Evolutionary conservation across 2,113 vertebrate species (phyloP).

Genomic region (Struthio camelus): DNA sequence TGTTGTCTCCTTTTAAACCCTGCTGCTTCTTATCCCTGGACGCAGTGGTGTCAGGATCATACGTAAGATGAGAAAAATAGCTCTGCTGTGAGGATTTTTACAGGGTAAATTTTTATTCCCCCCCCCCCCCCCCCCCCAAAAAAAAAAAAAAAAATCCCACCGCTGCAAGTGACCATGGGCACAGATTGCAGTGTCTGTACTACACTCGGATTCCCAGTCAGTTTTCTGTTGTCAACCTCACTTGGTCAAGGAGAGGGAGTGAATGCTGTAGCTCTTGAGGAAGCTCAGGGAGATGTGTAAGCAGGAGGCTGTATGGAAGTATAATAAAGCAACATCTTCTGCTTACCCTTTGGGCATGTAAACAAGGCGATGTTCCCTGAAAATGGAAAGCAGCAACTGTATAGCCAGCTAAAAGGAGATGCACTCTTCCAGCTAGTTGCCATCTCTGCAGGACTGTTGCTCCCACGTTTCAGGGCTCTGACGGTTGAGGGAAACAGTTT

Average conservation of each 20-base stretch:
- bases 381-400: background rate
- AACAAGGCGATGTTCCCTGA: background rate
- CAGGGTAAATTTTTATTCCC: background rate
- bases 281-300: background rate
- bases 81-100: background rate
- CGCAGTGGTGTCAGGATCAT: background rate
- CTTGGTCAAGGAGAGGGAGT: background rate
- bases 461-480: background rate
- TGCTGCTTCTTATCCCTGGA: background rate
- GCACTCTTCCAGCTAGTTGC: background rate
- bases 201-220: background rate
- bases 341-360: background rate
- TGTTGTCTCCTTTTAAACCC: background rate
- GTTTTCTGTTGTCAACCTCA: background rate
- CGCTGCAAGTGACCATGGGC: rapidly evolving
- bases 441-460: background rate
- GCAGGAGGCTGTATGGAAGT: background rate
- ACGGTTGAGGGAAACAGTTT: background rate
- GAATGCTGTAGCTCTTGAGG: background rate
- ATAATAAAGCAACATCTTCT: background rate
- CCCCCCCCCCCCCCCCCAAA: too few relatives aligned
- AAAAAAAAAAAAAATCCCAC: too few relatives aligned
- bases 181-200: background rate
- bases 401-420: background rate
- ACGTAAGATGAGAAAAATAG: background rate